phyloP scores from a whole-genome alignment of 1,140 invertebrate species.

The Neotoxoptera formosana region DNA sequence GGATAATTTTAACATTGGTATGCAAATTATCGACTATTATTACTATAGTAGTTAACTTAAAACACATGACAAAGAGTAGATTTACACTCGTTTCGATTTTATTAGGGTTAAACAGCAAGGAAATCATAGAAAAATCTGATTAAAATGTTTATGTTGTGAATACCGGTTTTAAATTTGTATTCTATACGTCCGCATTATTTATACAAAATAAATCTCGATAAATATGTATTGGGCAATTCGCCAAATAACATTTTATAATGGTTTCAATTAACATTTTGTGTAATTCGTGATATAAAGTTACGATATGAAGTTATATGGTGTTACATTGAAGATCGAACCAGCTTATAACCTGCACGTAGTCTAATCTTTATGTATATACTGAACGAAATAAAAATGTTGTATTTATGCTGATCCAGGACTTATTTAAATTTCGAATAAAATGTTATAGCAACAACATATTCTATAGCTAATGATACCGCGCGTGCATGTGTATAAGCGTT shows the following conservation, averaged over 20 bases:
- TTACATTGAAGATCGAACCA: conserved; percentile 1
- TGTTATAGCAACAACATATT: neutral
- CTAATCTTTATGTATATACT: neutral
- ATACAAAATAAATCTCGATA: conserved; percentile 34
- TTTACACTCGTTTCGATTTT: conserved; percentile 11
- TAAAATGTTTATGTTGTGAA: neutral
- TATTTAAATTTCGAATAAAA: conserved; percentile 13
- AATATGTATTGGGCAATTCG: conserved; percentile 34
- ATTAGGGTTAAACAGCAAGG: neutral
- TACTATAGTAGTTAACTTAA: conserved; percentile 8
- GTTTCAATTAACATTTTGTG: conserved; percentile 39
- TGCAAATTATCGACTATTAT: conserved; percentile 23
- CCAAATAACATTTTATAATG: conserved; percentile 46
- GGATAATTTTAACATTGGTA: conserved; percentile 26
- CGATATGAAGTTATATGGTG: conserved; percentile 42
- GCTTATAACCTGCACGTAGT: no score
- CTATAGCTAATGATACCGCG: neutral
- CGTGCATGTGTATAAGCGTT: neutral
- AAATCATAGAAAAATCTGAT: conserved; percentile 34
- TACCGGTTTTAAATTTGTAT: conserved; percentile 31
- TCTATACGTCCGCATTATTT: conserved; percentile 9
- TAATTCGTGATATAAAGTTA: conserved; percentile 18
- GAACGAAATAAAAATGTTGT: neutral
- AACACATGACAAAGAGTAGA: neutral
- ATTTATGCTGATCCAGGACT: neutral